phyloP scores from a whole-genome alignment of 1,140 invertebrate species.

The Trichonephila clavipes region DNA sequence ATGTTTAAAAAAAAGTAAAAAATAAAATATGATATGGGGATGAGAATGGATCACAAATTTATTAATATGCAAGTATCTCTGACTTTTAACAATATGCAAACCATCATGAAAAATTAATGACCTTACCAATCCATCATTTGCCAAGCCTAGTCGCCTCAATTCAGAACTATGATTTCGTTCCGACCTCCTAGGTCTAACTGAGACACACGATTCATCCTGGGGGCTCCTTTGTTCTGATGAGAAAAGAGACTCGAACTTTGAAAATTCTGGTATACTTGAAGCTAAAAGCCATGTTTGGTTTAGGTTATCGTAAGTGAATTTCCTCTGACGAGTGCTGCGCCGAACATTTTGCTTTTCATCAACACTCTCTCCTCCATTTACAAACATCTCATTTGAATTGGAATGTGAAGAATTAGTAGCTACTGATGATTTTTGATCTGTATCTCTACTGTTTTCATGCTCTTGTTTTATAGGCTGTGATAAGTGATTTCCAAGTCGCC shows the following conservation, averaged over 20 bases:
- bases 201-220: slow-evolving; percentile 34
- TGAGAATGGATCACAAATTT: too few species aligned
- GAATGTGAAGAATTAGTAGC: slow-evolving; percentile 64
- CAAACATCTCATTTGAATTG: slow-evolving; percentile 68
- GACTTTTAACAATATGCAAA: too few species aligned
- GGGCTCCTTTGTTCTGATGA: slow-evolving; percentile 77
- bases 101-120: too few species aligned
- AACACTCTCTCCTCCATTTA: slow-evolving; percentile 50
- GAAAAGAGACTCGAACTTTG: slow-evolving; percentile 82
- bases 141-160: slow-evolving; percentile 33
- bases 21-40: background rate
- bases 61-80: too few species aligned
- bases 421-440: slow-evolving; percentile 54
- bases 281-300: slow-evolving; percentile 78
- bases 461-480: slow-evolving; percentile 54
- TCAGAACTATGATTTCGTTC: slow-evolving; percentile 69
- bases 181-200: slow-evolving; percentile 53
- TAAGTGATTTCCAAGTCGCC: slow-evolving; percentile 43
- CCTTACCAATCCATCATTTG: slow-evolving; percentile 50
- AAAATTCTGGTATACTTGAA: slow-evolving; percentile 73
- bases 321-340: slow-evolving; percentile 84
- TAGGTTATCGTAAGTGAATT: slow-evolving; percentile 81
- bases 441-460: slow-evolving; percentile 65
- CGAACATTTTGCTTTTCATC: slow-evolving; percentile 79
- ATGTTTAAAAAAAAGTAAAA: too few species aligned